A percentile compares a stretch with the other conserved stretches of the same genome.
phyloP scores from a whole-genome alignment of 2,113 vertebrate genomes.

The Vulpes vulpes region DNA sequence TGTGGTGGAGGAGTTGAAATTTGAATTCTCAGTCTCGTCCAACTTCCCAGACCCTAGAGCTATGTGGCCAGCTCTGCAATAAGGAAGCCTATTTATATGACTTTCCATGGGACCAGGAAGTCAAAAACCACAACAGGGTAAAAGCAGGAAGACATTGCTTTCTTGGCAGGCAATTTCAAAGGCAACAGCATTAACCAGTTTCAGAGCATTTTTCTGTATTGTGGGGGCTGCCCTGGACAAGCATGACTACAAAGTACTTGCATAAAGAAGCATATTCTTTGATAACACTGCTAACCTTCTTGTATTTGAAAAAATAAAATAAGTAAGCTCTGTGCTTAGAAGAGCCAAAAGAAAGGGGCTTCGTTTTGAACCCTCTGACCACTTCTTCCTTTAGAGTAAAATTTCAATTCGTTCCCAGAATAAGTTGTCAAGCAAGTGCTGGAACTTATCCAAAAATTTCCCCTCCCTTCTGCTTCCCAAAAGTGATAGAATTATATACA shows the following conservation, averaged over 20 bases:
- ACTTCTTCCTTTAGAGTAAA: constrained; percentile 27
- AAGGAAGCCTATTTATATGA: constrained; percentile 78
- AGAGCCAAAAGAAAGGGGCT: constrained; percentile 32
- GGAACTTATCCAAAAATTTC: background rate
- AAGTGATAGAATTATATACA: background rate
- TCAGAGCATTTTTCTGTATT: constrained; percentile 68
- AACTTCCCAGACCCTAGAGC: constrained; percentile 74
- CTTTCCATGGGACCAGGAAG: constrained; percentile 79
- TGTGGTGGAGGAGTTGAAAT: constrained; percentile 36
- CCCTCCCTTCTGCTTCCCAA: background rate
- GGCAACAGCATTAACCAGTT: constrained; percentile 67
- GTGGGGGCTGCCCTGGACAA: constrained; percentile 63
- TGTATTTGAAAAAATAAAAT: constrained; percentile 65
- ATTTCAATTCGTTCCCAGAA: background rate
- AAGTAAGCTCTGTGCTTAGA: constrained; percentile 62
- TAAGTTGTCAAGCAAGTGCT: constrained; percentile 42
- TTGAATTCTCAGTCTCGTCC: constrained; percentile 51
- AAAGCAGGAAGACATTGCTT: constrained; percentile 74
- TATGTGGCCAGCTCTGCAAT: constrained; percentile 65
- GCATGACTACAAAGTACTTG: constrained; percentile 72
- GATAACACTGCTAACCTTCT: constrained; percentile 66
- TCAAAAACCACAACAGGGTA: constrained; percentile 82
- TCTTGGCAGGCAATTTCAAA: constrained; percentile 82
- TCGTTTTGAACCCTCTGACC: constrained; percentile 55
- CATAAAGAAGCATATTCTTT: constrained; percentile 65